phyloP scores from a whole-genome alignment of 2,113 vertebrate genomes.

The Corythaeola cristata region DNA sequence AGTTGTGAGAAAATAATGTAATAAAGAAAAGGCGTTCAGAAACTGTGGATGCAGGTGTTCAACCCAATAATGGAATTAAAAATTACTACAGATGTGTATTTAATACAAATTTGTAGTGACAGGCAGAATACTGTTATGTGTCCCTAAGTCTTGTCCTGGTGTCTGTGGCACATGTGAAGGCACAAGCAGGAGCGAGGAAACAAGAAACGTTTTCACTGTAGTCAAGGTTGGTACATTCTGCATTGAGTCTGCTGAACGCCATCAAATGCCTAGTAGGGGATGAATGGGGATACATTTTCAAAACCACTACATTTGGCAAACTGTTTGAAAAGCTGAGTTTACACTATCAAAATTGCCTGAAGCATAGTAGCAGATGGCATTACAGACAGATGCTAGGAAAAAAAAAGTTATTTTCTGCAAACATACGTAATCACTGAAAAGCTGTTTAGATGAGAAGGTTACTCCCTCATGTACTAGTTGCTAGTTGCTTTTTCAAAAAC shows the following conservation, averaged over 20 bases:
- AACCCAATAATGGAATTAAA: neutral
- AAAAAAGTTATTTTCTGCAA: slow-evolving; percentile 49
- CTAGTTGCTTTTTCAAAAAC: neutral
- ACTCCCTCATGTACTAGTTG: neutral
- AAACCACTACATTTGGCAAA: slow-evolving; percentile 26
- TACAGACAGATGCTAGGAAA: slow-evolving; percentile 34
- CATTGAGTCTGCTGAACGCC: neutral
- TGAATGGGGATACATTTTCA: slow-evolving; percentile 5
- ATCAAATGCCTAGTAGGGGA: neutral
- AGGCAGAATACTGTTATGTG: neutral
- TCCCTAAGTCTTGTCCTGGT: neutral
- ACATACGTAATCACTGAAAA: slow-evolving; percentile 27
- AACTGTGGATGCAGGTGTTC: neutral
- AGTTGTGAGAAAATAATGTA: neutral
- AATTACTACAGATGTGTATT: neutral
- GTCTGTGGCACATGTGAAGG: neutral
- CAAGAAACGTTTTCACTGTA: neutral
- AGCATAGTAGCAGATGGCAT: slow-evolving; percentile 50
- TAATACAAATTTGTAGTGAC: neutral
- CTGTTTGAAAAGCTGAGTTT: slow-evolving; percentile 16
- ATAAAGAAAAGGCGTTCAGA: neutral
- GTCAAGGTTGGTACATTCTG: neutral
- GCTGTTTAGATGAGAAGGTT: slow-evolving; percentile 16
- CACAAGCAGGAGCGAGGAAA: neutral
- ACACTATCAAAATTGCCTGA: slow-evolving; percentile 34